Evolutionary conservation across 2,113 vertebrate species (phyloP), one percentile per base, ranked within the genome.

Genomic region (Spilogale gracilis): DNA sequence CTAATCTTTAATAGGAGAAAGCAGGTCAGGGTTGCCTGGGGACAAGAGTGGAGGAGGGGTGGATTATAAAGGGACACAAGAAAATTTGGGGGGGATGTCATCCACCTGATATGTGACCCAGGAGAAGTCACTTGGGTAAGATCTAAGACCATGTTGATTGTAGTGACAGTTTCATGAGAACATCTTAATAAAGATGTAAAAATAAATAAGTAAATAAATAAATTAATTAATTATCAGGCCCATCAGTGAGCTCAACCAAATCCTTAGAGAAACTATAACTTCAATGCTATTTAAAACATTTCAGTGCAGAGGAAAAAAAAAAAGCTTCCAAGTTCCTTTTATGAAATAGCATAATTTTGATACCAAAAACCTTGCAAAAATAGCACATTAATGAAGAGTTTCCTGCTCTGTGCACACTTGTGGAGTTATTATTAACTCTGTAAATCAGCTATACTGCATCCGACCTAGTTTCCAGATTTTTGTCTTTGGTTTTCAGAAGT

Each of bases 241-340:
- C 69, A 6, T 58, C 58, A 92, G 16, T 16, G 73, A 96, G 81
- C 12, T 54, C 80, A 90, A 86, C 65, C 23, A 30, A 84, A 58
- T 76, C 60, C 21, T 79, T 73, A 50, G 67, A 60, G 38, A 83
- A 88, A 81, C 0, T 4, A 80, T n/a, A 54, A 63, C 30, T 54
- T 38, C 45, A 69, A 11, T 21, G 73, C 65, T 95, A 67, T 89
- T 78, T 67, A 89, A 91, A 95, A 48, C 78, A 92, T 83, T 48
- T 97, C 60, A 52, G 87, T 9, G 7, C 43, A 13, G 5, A 83
- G 90, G 78, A 30, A 30, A 79, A 80, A 67, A 91, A 63, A 38
- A 87, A 90, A 21, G 5, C 45, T 88, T 95, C 71, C 89, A 91
- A 84, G 96, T 95, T 91, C 91, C 92, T 96, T 93, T 80, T 88